phyloP scores from a whole-genome alignment of 2,797 vertebrate species.

The Danio choprae region DNA sequence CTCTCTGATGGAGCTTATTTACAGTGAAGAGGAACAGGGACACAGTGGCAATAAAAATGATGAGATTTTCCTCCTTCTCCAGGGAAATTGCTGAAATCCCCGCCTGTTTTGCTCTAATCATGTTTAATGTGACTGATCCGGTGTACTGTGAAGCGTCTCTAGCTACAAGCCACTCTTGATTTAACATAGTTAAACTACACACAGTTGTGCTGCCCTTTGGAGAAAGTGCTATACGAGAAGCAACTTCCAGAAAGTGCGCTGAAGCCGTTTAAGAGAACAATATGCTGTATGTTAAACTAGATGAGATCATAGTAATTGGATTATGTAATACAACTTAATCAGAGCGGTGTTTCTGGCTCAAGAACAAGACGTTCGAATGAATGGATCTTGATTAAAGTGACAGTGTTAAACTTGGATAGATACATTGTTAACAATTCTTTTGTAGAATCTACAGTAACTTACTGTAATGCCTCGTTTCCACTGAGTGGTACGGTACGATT shows the following conservation, averaged over 20 bases:
- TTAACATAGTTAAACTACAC: slow-evolving; percentile 15
- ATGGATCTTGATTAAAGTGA: neutral
- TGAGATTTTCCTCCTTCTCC: slow-evolving; percentile 25
- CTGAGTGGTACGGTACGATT: too few species aligned
- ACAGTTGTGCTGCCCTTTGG: neutral
- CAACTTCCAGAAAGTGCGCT: neutral
- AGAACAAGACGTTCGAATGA: neutral
- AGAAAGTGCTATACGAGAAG: neutral
- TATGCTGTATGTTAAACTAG: neutral
- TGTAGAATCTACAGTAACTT: too few species aligned
- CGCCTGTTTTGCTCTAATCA: slow-evolving; percentile 23
- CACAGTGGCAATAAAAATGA: slow-evolving; percentile 21
- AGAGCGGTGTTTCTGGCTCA: neutral
- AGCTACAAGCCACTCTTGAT: neutral
- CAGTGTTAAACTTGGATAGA: neutral
- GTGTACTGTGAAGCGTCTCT: slow-evolving; percentile 18
- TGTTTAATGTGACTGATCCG: slow-evolving; percentile 31
- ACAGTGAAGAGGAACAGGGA: slow-evolving; percentile 37
- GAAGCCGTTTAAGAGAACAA: neutral
- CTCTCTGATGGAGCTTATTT: slow-evolving; percentile 37
- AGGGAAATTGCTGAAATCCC: slow-evolving; percentile 22
- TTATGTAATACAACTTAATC: neutral
- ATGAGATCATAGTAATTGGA: slow-evolving; percentile 3
- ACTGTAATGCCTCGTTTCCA: too few species aligned
- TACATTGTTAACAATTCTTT: too few species aligned